Evolutionary conservation across 2,888 invertebrate genomes (phyloP).

Genomic region (Zhengitettix transpicula): DNA sequence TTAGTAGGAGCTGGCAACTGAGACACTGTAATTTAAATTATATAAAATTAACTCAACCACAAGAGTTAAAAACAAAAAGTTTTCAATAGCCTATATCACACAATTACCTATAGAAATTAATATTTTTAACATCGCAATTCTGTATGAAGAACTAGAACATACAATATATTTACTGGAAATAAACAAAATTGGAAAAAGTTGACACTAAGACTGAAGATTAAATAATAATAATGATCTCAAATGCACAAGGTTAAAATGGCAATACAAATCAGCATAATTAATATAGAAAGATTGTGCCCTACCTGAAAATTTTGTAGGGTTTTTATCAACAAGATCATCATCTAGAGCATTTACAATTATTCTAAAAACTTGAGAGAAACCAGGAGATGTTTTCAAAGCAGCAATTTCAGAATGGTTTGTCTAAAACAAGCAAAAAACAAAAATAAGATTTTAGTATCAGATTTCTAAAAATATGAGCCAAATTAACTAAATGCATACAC

Average conservation of each 20-base stretch:
- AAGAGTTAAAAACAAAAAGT: not conserved
- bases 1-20: slow-evolving; percentile 33
- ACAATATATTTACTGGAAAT: too few species aligned
- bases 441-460: too few species aligned
- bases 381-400: slow-evolving; percentile 40
- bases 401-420: slow-evolving; percentile 40
- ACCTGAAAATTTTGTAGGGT: slow-evolving; percentile 23
- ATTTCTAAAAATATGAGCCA: too few species aligned
- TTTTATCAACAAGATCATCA: slow-evolving; percentile 24
- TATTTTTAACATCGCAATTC: not conserved
- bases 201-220: too few species aligned
- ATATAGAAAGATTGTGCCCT: slow-evolving; percentile 3
- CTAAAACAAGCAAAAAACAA: slow-evolving; percentile 25
- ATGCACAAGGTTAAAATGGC: not conserved
- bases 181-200: too few species aligned
- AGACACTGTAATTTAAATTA: slow-evolving; percentile 20
- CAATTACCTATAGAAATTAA: not conserved
- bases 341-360: slow-evolving; percentile 44
- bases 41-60: not conserved
- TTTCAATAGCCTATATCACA: not conserved
- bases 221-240: not conserved
- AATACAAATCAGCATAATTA: not conserved
- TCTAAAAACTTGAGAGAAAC: slow-evolving; percentile 55
- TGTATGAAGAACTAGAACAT: not conserved
- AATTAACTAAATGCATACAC: too few species aligned